Percentiles rank a stretch among this genome's conserved stretches.
Conservation (phyloP, 2,888 invertebrate species). For the Conchocele bisecta region DNA sequence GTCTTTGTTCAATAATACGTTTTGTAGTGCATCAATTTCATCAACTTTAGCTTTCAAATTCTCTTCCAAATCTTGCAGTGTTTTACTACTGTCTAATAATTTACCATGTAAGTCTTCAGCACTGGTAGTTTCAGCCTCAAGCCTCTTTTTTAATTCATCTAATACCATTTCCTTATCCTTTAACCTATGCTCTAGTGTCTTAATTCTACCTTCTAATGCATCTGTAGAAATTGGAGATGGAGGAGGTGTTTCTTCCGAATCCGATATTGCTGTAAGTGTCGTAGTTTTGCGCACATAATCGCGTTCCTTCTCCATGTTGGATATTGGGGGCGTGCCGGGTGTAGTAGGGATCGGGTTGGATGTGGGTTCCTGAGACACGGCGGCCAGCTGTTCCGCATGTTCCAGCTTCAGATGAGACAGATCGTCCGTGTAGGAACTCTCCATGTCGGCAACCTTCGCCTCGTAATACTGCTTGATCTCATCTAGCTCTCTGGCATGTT, state of each 20-base stretch:
- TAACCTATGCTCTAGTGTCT: conserved; percentile 46
- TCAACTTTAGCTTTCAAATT: conserved; percentile 52
- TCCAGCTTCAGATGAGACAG: conserved; percentile 54
- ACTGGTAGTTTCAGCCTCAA: conserved; percentile 58
- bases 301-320: conserved; percentile 48
- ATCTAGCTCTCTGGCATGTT: conserved; percentile 59
- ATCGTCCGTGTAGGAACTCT: conserved; percentile 58
- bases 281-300: conserved; percentile 66
- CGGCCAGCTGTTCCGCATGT: conserved; percentile 40
- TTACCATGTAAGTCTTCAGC: conserved; percentile 55
- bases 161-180: conserved; percentile 59
- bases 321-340: conserved; percentile 10
- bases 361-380: conserved; percentile 43
- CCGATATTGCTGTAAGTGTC: conserved; percentile 64
- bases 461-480: conserved; percentile 67
- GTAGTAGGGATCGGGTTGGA: conserved; percentile 17
- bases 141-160: conserved; percentile 59
- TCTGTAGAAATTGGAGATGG: conserved; percentile 4
- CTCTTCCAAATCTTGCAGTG: conserved; percentile 54
- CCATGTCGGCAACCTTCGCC: conserved; percentile 61
- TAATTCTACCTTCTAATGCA: conserved; percentile 37
- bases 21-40: conserved; percentile 58
- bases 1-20: conserved; percentile 54
- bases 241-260: conserved; percentile 57
- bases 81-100: conserved; percentile 49